Base-by-base conservation (phyloP, 2,797 vertebrate species). In the Myotis pilosus region DNA sequence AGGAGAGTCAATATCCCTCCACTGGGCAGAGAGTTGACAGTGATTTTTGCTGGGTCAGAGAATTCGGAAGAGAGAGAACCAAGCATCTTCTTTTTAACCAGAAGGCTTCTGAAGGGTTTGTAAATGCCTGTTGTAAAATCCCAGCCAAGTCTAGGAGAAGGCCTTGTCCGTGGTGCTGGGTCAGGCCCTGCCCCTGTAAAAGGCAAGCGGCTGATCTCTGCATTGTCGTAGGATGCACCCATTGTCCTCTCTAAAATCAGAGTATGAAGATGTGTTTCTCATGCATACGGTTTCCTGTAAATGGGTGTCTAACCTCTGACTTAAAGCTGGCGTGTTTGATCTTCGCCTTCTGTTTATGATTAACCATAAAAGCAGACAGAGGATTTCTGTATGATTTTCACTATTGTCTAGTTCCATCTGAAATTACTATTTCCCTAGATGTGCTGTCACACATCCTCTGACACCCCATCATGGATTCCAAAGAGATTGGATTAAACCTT, bases 41-140 rank as follows among this genome's bases (percentile, higher is more conserved):
- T 98, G 96, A 98, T 99, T 98, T 98, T 98, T 98, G 97, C 97
- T 98, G 97, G 98, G 98, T 99, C 98, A 98, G 96, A 97, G 97
- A 97, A 98, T 92, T 97, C 95, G 94, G 95, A 97, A 98, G 98
- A 98, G 98, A 97, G 97, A 98, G 96, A 98, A 97, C 97, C 97
- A 98, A 97, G 95, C 97, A 98, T 97, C 97, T 98, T 90, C 90
- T 96, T 97, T 97, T 96, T 96, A 97, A 97, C 95, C 96, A 96
- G 97, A 92, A 92, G 91, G n/a, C 84, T 96, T 97, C 87, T 92
- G 75, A 96, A 89, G 93, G 97, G 82, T 97, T 98, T 97, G 47
- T 97, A 96, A 98, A 97, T 96, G 94, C 94, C 41, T 28, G 7
- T 49, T 87, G 62, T 79, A 49, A 93, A 97, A 97, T 95, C 95